Conservation (phyloP, 2,113 vertebrate species). For the Lipotes vexillifer region DNA sequence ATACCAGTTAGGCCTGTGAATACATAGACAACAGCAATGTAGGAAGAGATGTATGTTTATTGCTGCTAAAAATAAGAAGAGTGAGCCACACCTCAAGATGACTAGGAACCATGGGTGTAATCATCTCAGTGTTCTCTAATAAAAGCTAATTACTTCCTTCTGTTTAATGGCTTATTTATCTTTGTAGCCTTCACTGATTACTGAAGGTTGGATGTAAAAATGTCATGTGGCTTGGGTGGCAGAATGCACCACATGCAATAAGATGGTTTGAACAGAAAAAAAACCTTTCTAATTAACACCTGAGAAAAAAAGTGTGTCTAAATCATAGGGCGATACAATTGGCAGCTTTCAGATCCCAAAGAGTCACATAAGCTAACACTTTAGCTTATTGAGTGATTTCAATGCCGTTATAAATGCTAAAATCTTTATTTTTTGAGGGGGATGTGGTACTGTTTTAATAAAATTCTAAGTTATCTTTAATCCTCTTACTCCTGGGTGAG, state of each 20-base stretch:
- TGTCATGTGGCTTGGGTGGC: neutral
- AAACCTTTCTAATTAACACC: neutral
- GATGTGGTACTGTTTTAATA: neutral
- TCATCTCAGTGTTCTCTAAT: conserved; percentile 4
- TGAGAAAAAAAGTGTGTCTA: neutral
- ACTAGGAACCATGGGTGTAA: neutral
- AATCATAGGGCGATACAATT: neutral
- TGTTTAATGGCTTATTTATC: conserved; percentile 34
- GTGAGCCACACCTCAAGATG: neutral
- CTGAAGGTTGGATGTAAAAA: neutral
- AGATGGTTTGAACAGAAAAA: neutral
- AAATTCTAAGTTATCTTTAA: neutral
- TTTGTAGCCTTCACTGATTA: neutral
- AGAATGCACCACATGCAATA: neutral
- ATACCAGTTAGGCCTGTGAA: neutral
- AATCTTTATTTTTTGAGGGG: neutral
- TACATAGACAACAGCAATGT: neutral
- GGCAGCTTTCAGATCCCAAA: neutral
- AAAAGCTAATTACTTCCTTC: conserved; percentile 48
- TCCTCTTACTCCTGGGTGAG: neutral
- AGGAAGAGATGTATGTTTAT: neutral
- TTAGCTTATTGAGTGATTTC: neutral
- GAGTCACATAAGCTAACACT: neutral
- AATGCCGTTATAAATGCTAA: neutral
- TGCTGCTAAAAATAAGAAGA: conserved; percentile 41